Evolutionary conservation across 1,140 invertebrate species (phyloP), one percentile per base, ranked within the genome.

Genomic region (Bactericera cockerelli): DNA sequence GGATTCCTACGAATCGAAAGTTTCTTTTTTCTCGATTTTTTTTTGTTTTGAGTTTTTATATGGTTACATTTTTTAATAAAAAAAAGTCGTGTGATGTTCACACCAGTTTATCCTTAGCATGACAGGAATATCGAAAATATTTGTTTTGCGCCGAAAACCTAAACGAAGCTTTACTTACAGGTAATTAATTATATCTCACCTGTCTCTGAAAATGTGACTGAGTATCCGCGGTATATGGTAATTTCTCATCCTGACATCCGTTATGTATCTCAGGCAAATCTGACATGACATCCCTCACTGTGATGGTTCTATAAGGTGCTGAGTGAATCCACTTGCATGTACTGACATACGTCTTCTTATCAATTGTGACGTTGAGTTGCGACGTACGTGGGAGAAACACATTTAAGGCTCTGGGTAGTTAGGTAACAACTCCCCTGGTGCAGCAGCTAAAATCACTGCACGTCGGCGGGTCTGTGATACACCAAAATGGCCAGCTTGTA

Each of bases 401-500:
- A 70, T 84, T 1, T 75, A 77, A 0, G 89, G 87, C 70, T 89
- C 84, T 2, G 90, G 90, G 69, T 82, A 91, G 13, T 75, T 70
- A 1, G 90, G 89, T n/a, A 93, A 70, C 39, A 75, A 76, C 67
- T 84, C 81, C 8, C 87, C 88, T 14, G 88, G 87, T 6, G 87
- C 87, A 11, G 89, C 84, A 19, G 87, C 90, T 38, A 93, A 67
- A 26, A 93, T 84, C 49, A 93, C 85, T 22, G 87, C 76, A 63
- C 82, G 76, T 63, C 86, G 71, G 56, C 89, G 73, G 0, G 86
- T 89, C 70, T 92, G 89, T 11, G 89, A 84, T 1, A 93, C 79
- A 1, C 90, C 90, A 69, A 87, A 93, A 69, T 84, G 82, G 3
- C 89, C 89, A 14, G 88, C 89, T 76, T 93, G 89, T 1, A 93